phyloP scores from a whole-genome alignment of 2,113 vertebrate species.

The Lepisosteus oculatus region DNA sequence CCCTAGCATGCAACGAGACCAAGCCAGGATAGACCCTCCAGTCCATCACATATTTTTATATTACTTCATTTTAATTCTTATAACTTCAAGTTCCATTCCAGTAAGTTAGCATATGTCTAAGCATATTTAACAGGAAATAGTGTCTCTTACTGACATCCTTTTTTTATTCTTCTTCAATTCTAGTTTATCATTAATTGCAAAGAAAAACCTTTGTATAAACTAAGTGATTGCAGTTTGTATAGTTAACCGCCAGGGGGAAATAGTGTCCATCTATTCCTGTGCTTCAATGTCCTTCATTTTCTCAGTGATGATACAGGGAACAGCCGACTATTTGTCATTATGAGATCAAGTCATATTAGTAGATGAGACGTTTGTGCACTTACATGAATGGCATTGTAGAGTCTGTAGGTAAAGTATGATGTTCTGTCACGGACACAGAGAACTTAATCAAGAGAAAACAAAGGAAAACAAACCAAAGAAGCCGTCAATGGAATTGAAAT shows the following conservation, averaged over 20 bases:
- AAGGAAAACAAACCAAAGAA: constrained; percentile 22
- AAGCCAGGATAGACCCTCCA: too few species aligned
- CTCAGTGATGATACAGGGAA: not conserved
- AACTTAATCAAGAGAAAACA: constrained; percentile 47
- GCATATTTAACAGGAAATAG: too few species aligned
- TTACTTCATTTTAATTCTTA: too few species aligned
- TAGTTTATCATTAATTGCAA: constrained; percentile 5
- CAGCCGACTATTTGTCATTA: not conserved
- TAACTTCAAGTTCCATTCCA: too few species aligned
- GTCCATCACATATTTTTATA: too few species aligned
- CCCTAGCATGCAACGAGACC: too few species aligned
- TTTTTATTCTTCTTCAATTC: too few species aligned
- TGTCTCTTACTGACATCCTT: too few species aligned
- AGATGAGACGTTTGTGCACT: too few species aligned
- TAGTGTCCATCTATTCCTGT: not conserved
- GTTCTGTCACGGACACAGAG: constrained; percentile 69
- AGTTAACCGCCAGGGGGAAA: constrained; percentile 4
- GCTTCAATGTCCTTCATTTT: too few species aligned
- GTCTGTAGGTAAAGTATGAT: constrained; percentile 68
- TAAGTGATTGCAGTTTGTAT: not conserved
- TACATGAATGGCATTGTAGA: constrained; percentile 45
- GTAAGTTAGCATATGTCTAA: too few species aligned
- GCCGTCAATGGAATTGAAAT: not conserved
- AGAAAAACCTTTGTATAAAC: not conserved
- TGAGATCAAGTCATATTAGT: too few species aligned